phyloP scores from a whole-genome alignment of 92 coral and sea anemone species.

The Blastomussa wellsi region DNA sequence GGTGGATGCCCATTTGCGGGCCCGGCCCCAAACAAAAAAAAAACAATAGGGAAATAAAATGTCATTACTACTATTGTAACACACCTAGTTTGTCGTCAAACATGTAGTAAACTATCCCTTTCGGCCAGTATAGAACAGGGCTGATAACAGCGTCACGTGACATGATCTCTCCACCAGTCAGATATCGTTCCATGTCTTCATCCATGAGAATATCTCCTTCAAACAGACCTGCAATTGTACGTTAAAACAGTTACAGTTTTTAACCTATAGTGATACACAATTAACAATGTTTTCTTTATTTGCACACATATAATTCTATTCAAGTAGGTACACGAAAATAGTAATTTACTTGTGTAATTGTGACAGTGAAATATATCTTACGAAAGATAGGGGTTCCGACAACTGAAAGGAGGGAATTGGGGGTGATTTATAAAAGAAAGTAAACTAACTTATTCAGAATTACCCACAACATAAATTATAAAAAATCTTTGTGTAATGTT shows the following conservation, averaged over 20 bases:
- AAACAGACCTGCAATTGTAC: constrained; percentile 44
- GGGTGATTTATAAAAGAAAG: no score
- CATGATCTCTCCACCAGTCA: constrained; percentile 53
- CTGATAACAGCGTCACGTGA: constrained; percentile 68
- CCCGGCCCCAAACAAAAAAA: not conserved
- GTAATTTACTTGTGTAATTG: no score
- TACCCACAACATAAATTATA: no score
- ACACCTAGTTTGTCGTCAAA: constrained; percentile 56
- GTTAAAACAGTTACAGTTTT: not conserved
- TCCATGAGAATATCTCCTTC: constrained; percentile 84
- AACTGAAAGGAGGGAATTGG: no score
- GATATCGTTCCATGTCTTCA: constrained; percentile 51
- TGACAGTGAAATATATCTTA: no score
- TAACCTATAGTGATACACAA: not conserved
- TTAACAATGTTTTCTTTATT: no score
- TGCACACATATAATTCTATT: no score
- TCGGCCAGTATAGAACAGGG: constrained; percentile 73
- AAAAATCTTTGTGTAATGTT: no score
- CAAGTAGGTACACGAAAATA: no score
- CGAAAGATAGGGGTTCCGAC: no score
- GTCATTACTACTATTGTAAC: not conserved
- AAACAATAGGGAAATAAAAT: not conserved
- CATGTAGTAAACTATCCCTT: constrained; percentile 51
- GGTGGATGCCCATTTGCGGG: not conserved
- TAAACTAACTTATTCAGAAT: no score